Evolutionary conservation across 2,113 vertebrate genomes (phyloP).

Genomic region (Urocynchramus pylzowi): DNA sequence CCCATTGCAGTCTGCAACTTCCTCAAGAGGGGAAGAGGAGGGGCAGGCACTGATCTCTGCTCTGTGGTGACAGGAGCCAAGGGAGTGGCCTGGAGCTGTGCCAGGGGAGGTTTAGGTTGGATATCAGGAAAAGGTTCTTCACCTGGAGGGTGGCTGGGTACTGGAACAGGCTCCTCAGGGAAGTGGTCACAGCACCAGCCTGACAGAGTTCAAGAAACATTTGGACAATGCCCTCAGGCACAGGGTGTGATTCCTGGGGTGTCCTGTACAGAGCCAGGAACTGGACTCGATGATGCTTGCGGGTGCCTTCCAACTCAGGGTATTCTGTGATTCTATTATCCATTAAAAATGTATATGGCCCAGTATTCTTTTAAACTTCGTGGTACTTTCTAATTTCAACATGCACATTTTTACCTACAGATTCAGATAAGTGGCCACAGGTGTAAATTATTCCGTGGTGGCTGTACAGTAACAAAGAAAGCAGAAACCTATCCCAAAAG

Average conservation of each 20-base stretch:
- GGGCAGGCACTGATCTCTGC: not conserved
- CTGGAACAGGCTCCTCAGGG: not conserved
- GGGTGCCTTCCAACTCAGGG: not conserved
- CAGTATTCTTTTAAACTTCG: not conserved
- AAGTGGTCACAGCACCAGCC: not conserved
- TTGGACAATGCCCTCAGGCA: not conserved
- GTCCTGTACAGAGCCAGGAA: not conserved
- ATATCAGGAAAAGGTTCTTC: not conserved
- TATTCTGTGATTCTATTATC: not conserved
- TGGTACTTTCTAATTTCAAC: not conserved
- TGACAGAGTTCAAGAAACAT: rapidly evolving
- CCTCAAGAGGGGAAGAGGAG: not conserved
- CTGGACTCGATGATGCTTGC: rapidly evolving
- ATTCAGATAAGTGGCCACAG: not conserved
- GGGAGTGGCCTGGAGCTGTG: not conserved
- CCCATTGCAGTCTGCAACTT: not conserved
- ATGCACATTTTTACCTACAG: not conserved
- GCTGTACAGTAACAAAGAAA: not conserved
- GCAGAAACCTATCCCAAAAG: not conserved
- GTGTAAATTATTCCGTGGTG: not conserved
- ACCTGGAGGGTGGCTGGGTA: rapidly evolving
- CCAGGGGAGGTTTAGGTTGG: not conserved
- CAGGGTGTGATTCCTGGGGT: rapidly evolving
- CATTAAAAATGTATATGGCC: not conserved
- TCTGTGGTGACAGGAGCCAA: not conserved